Conservation (phyloP, 2,888 invertebrate genomes). For the Neoitamus cyanurus region DNA sequence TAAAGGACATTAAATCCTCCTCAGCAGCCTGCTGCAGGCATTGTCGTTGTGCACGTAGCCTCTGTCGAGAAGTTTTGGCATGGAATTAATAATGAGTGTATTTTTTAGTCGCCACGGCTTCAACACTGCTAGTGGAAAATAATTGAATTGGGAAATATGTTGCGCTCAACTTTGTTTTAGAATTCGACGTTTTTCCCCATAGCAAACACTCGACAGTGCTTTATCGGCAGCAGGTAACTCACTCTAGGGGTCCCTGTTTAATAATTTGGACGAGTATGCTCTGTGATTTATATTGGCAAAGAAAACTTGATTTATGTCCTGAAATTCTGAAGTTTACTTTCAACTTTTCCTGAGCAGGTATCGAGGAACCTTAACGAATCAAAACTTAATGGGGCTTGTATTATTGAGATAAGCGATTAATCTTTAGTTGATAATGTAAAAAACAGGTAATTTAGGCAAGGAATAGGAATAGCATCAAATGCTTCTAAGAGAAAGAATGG, state of each 20-base stretch:
- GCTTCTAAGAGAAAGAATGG: too few relatives aligned
- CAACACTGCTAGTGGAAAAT: background rate
- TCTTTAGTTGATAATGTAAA: background rate
- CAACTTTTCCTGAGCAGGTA: background rate
- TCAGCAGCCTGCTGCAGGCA: background rate
- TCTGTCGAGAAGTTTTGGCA: background rate
- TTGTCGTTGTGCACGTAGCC: background rate
- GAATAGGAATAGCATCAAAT: too few relatives aligned
- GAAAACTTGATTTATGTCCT: background rate
- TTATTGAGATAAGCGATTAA: background rate
- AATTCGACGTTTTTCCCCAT: background rate
- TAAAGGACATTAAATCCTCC: conserved; percentile 15
- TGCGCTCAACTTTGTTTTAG: background rate
- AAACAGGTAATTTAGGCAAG: too few relatives aligned
- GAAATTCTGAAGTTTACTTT: background rate
- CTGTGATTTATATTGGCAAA: background rate
- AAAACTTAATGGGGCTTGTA: background rate
- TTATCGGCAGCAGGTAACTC: background rate
- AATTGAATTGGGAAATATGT: conserved; percentile 1
- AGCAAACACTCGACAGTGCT: background rate
- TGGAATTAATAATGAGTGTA: background rate
- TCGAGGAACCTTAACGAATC: background rate
- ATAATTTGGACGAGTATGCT: background rate
- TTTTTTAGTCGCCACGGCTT: background rate
- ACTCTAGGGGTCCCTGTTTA: background rate